Base-by-base conservation (phyloP, 2,888 invertebrate genomes). In the Trichogramma dendrolimi region DNA sequence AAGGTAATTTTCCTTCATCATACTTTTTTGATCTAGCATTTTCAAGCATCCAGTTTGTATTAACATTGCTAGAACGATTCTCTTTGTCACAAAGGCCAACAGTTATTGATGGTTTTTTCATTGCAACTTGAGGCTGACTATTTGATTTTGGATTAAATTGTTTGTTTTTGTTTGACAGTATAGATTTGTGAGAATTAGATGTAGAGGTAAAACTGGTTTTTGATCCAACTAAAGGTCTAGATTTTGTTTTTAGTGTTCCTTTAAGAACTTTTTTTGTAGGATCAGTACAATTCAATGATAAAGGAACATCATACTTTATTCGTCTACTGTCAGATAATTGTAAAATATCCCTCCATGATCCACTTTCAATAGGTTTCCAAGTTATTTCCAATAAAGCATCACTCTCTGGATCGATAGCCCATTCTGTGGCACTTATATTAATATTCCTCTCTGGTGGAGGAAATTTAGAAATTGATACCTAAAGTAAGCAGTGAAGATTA, bases 251-350 rank as follows among this genome's bases (percentile, higher is more conserved):
- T 56, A 51, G 53, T 42, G 42, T 55, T 7, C 49, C 44, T 14
- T 58, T 58, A 4, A 62, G 66, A 8, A 11, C 42, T 56, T 6
- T 63, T 64, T 14, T 62, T 38, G 57, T 61, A 49, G 55, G 57
- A 49, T 53, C 60, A 4, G n/a, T 65, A 48, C 68, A 66, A 49
- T 53, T 69, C 46, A 65, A 67, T 58, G 69, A 70, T 6, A 75
- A 49, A 67, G 85, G 81, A 4, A 90, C 82, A 72, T 89, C 88
- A 79, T 86, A 87, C 72, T 86, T 83, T 55, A 87, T 84, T 67
- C 85, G 83, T 60, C 83, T 82, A 64, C 83, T 85, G 77, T 87
- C 87, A 1, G 83, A 83, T 53, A 90, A 67, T 58, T 88, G 83
- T 46, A 87, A 78, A 0, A 83, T 84, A 70, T 89, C 87, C 64